Evolutionary conservation across 2,888 invertebrate genomes (phyloP), one percentile per base, ranked within the genome.

Genomic region (Flexamia atlantica): DNA sequence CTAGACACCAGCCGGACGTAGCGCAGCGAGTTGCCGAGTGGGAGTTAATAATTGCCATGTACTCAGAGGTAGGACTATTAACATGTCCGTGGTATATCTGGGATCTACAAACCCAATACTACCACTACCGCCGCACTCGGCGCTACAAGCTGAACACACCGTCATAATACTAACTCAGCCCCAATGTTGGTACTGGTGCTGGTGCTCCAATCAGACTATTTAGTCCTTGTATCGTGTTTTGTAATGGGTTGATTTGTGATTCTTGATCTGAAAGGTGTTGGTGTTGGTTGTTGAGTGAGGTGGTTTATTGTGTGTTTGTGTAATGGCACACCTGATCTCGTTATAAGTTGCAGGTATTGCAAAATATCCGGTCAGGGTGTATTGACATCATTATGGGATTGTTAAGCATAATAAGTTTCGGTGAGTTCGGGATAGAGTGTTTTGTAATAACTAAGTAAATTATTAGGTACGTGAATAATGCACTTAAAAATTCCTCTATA

Each of bases 11-110:
- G 53, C 20, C 5, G 20, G 57, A 9, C 23, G 57, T 5, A 25
- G 30, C 9, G 57, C 17, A 30, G 20, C n/a, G 64, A 30, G 64
- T 17, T 5, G 64, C n/a, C n/a, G 64, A 32, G 70, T 70, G 23
- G 70, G 70, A 70, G 70, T 70, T 70, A 70, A 70, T 70, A 70
- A 70, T 70, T 40, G 30, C 70, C 70, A n/a, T 70, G 70, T 70
- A 36, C 32, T 2, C 10, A 7, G 70, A 32, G 68, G 68, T 32
- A 30, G 70, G 23, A 32, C 70, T 70, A 70, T 70, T 70, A 70
- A 70, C 70, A 70, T 70, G 70, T 70, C 70, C 23, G 70, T 23
- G 40, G 70, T 12, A 70, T 70, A 70, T 70, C 70, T 32, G 70
- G 70, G 36, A 70, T 70, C 70, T 70, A 70, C 70, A 40, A 20